Evolutionary conservation across 1,140 invertebrate species (phyloP).

Genomic region (Mamestra configurata): DNA sequence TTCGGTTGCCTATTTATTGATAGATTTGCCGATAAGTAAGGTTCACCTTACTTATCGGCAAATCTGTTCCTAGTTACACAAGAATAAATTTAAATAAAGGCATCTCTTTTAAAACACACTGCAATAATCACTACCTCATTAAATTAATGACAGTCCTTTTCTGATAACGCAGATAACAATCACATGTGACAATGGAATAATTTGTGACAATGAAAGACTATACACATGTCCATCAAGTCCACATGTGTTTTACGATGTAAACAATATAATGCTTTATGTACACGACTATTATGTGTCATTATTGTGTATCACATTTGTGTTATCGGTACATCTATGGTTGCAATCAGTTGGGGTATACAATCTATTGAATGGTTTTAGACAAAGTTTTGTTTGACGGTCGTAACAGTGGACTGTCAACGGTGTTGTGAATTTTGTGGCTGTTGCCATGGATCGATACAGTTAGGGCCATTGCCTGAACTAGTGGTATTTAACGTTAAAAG

Average conservation of each 20-base stretch:
- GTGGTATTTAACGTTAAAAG: neutral
- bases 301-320: slow-evolving; percentile 16
- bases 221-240: slow-evolving; percentile 48
- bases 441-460: neutral
- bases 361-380: slow-evolving; percentile 10
- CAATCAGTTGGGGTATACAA: slow-evolving; percentile 5
- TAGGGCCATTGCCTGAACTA: neutral
- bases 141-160: neutral
- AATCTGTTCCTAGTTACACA: neutral
- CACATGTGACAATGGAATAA: slow-evolving; percentile 54
- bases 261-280: slow-evolving; percentile 49
- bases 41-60: no score
- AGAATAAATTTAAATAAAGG: neutral
- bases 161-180: slow-evolving; percentile 34
- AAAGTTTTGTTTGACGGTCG: neutral
- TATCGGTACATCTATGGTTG: slow-evolving; percentile 1
- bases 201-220: slow-evolving; percentile 53
- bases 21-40: no score
- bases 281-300: slow-evolving; percentile 10
- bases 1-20: no score
- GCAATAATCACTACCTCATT: neutral
- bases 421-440: neutral
- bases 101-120: neutral
- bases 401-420: neutral
- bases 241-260: slow-evolving; percentile 56